phyloP scores from a whole-genome alignment of 1,140 invertebrate genomes.

The Achatina immaculata region DNA sequence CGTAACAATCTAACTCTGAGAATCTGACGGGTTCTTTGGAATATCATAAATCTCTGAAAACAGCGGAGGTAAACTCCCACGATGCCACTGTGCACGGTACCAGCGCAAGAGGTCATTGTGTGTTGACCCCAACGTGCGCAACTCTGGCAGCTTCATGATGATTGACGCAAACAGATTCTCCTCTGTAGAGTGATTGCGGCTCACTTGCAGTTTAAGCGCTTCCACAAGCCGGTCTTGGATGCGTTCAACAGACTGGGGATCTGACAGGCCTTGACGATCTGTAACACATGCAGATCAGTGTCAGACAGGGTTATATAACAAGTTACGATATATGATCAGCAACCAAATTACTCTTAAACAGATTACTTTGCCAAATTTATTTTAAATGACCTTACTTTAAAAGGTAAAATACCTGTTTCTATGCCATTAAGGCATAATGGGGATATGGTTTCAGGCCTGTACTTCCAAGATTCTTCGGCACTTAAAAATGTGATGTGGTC shows the following conservation, averaged over 20 bases:
- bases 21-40: conserved; percentile 81
- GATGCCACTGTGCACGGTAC: conserved; percentile 90
- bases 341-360: neutral
- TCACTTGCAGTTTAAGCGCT: conserved; percentile 84
- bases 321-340: neutral
- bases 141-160: conserved; percentile 82
- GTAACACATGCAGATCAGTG: too few relatives aligned
- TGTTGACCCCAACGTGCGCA: conserved; percentile 84
- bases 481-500: too few relatives aligned
- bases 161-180: conserved; percentile 79
- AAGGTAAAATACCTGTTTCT: too few relatives aligned
- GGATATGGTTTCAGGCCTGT: too few relatives aligned
- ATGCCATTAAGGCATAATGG: too few relatives aligned
- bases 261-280: conserved; percentile 81
- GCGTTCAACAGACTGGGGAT: conserved; percentile 84
- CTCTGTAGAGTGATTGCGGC: conserved; percentile 73
- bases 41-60: conserved; percentile 99
- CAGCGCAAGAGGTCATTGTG: conserved; percentile 90
- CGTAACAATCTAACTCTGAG: conserved; percentile 30
- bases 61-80: conserved; percentile 87
- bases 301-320: conserved; percentile 15
- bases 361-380: too few relatives aligned
- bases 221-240: conserved; percentile 88
- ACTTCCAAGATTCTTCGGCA: too few relatives aligned
- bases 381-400: too few relatives aligned